Evolutionary conservation across 1,140 invertebrate genomes (phyloP), one percentile per base, ranked within the genome.

Genomic region (Tribolium castaneum): DNA sequence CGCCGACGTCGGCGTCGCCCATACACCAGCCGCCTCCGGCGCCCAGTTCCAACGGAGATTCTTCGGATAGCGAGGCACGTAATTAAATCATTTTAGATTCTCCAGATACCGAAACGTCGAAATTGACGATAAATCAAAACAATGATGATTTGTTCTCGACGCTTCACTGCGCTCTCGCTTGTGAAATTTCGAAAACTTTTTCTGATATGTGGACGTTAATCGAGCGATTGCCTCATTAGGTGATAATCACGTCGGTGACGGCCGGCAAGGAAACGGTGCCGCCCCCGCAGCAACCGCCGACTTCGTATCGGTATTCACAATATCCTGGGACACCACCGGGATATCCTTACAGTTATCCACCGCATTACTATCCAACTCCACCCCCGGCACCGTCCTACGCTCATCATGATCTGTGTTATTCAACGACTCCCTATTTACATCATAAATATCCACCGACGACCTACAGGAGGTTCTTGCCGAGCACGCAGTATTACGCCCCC

Each of bases 361-460:
- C 90, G 70, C 90, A 91, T 75, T 91, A 88, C 80, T 87, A 89
- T 83, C 84, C 87, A 30, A 83, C 87, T 14, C 77, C 88, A 70
- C 85, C 86, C 74, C 86, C 85, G 45, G 80, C 80, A 10, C 79
- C 81, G 39, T 73, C 85, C 6, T 84, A 84, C 74, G 51, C 83
- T 62, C 86, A 86, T 76, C 85, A 87, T 51, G 86, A 86, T 56
- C 74, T 86, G 25, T 87, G 86, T 75, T 88, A 88, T 83, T 82
- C 87, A 14, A 78, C 82, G 3, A 76, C 35, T 49, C 39, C 82
- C 7, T 83, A 84, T 16, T 50, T 82, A 52, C 80, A 81, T 70
- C 78, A 79, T 50, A 80, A 81, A 50, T 83, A 82, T 51, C 76
- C 80, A 1, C 76, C 81, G 10, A 75, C 80, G n/a, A 70, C 80